Percentiles rank a stretch among this genome's conserved stretches.
Evolutionary conservation across 2,888 invertebrate genomes (phyloP).

Genomic region (Choreutis nemorana): DNA sequence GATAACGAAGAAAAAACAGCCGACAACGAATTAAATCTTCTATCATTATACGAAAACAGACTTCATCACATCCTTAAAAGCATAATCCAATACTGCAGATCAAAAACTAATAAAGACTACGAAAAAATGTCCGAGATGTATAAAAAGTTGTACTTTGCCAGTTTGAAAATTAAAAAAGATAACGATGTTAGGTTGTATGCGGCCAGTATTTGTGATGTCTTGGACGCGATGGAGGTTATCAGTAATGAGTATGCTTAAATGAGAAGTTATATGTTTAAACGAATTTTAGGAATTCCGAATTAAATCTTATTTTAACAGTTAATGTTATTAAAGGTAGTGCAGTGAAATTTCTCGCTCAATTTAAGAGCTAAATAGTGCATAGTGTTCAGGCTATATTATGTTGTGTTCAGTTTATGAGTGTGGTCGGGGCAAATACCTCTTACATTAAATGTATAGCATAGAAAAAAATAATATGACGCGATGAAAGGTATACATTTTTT

Average conservation of each 20-base stretch:
- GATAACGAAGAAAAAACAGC: conserved; percentile 30
- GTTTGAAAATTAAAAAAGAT: conserved; percentile 38
- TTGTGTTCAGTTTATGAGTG: conserved; percentile 5
- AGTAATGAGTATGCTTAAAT: conserved; percentile 25
- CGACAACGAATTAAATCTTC: conserved; percentile 53
- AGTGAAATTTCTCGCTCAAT: conserved; percentile 5
- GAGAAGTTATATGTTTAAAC: conserved; percentile 7
- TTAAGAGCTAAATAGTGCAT: conserved; percentile 4
- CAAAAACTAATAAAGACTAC: conserved; percentile 52
- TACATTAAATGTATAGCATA: no score
- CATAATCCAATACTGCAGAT: conserved; percentile 62
- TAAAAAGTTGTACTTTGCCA: conserved; percentile 49
- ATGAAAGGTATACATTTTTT: no score
- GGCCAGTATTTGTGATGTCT: conserved; percentile 37
- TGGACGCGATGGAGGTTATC: conserved; percentile 36
- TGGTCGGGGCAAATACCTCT: neutral
- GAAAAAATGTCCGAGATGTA: conserved; percentile 48
- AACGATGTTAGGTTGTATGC: conserved; percentile 34
- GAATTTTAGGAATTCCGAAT: conserved; percentile 2
- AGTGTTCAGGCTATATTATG: conserved; percentile 8
- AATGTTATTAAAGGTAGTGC: conserved; percentile 8
- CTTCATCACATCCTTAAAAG: conserved; percentile 73
- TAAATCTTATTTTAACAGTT: conserved; percentile 4
- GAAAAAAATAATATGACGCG: no score
- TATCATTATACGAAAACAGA: conserved; percentile 68